Evolutionary conservation across 2,113 vertebrate species (phyloP), one percentile per base, ranked within the genome.

Genomic region (Pimephales promelas): DNA sequence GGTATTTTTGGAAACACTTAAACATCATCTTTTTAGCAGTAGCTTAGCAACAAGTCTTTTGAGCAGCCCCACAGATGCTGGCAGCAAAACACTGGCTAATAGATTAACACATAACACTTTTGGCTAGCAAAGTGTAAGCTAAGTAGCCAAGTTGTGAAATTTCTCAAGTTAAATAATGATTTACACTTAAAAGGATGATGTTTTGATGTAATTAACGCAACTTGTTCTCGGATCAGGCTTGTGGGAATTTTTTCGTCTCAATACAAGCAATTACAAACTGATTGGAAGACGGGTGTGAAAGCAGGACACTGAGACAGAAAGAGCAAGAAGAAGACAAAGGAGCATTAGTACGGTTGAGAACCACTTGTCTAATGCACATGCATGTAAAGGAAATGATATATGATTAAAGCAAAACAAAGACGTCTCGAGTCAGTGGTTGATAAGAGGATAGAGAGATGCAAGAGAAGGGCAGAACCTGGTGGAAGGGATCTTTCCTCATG

Each of bases 401-500:
- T 54, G 4, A 74, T 74, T 54, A 22, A 31, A 10, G 16, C 4
- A 10, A 68, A 66, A 64, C 2, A 31, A 34, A 64, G 28, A 9
- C 6, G 0, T 71, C 22, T 43, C 0, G 20, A 71, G 40, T 22
- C 22, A 56, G 26, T 5, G 16, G 10, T n/a, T 77, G 9, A 77
- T 14, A 16, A 22, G 45, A 3, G 5, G 40, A 70, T 31, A 47
- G 31, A 52, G 16, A 62, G 34, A 26, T 8, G 40, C 7, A 45
- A 47, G n/a, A 20, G 24, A 22, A 52, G 72, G 5, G 20, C 13
- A 31, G 16, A 40, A 98, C 98, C 97, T 99, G 89, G 0, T 99
- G 94, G 84, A 99, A 93, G 0, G 97, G 95, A 75, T 96, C 96
- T 31, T 81, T 96, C 91, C 97, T 94, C 93, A 95, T 87, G 75